A percentile compares a stretch with the other conserved stretches of the same genome.
These are phyloP conservation scores for Camponotus pennsylvanicus DNA, from an alignment of 1,140 invertebrate genomes.

Conservation along the genomic window DNA sequence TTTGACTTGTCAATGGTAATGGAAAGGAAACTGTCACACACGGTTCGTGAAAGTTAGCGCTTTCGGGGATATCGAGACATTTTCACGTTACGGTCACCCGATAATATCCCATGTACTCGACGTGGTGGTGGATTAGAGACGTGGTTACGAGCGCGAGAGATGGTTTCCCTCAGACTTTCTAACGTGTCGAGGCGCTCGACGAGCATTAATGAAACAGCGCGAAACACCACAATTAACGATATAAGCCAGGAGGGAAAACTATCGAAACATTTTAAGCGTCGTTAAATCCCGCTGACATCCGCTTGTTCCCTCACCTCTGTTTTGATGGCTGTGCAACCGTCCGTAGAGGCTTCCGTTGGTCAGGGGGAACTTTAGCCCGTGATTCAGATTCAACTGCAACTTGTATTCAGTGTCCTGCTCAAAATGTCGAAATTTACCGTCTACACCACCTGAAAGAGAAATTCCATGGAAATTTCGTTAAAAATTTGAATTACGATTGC, in stretches of 20 bases:
- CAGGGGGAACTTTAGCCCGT: slow-evolving; percentile 87
- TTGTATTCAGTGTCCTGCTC: slow-evolving; percentile 83
- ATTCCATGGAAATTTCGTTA: slow-evolving; percentile 33
- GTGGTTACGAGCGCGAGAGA: background rate
- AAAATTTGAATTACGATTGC: too few species aligned
- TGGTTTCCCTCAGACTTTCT: slow-evolving; percentile 41
- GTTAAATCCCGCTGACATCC: slow-evolving; percentile 48
- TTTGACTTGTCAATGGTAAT: background rate
- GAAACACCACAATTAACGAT: slow-evolving; percentile 43
- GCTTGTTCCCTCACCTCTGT: slow-evolving; percentile 75
- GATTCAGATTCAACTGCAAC: slow-evolving; percentile 83
- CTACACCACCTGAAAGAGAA: slow-evolving; percentile 85
- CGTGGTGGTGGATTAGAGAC: background rate
- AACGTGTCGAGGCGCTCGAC: background rate
- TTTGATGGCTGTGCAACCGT: slow-evolving; percentile 82
- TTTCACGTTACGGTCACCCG: slow-evolving; percentile 36
- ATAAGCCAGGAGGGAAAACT: slow-evolving; percentile 19
- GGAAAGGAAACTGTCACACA: background rate
- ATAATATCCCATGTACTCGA: background rate
- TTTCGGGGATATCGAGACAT: slow-evolving; percentile 29
- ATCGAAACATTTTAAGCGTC: slow-evolving; percentile 35
- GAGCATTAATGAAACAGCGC: slow-evolving; percentile 33
- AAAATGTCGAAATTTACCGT: slow-evolving; percentile 88
- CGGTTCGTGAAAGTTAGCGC: slow-evolving; percentile 5
- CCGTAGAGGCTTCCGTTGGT: slow-evolving; percentile 88